Percentiles rank a stretch among this genome's conserved stretches.
These are phyloP conservation scores for Andrena camellia DNA, from an alignment of 2,888 invertebrate genomes.

Conservation along the genomic window DNA sequence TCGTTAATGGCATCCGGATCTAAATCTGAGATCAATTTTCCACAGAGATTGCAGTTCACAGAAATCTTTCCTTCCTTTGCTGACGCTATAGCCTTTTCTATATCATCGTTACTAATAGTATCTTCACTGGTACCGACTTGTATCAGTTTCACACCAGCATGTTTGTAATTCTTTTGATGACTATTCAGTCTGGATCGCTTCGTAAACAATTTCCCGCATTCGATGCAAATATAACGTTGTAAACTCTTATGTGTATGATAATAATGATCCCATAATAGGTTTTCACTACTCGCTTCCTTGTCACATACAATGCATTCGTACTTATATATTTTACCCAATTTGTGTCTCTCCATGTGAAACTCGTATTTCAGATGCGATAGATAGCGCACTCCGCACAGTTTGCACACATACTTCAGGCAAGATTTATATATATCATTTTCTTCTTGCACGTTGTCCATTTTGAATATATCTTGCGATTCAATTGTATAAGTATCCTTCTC, in stretches of 20 bases:
- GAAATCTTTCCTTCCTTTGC: slow-evolving; percentile 37
- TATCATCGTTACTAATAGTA: slow-evolving; percentile 26
- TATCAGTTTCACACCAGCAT: slow-evolving; percentile 56
- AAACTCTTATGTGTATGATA: slow-evolving; percentile 63
- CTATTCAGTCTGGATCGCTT: slow-evolving; percentile 57
- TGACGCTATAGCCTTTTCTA: slow-evolving; percentile 30
- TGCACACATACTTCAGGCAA: slow-evolving; percentile 60
- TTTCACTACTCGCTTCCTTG: slow-evolving; percentile 66
- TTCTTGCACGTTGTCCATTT: slow-evolving; percentile 23
- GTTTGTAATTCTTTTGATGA: slow-evolving; percentile 65
- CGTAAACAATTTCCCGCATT: slow-evolving; percentile 62
- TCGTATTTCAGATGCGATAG: slow-evolving; percentile 67
- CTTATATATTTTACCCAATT: slow-evolving; percentile 57
- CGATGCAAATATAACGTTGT: slow-evolving; percentile 56
- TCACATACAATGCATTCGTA: slow-evolving; percentile 67
- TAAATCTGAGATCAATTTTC: slow-evolving; percentile 60
- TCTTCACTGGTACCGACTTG: slow-evolving; percentile 39
- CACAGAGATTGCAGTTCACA: slow-evolving; percentile 67
- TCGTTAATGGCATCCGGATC: slow-evolving; percentile 69
- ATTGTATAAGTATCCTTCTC: slow-evolving; percentile 6
- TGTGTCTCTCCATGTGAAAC: slow-evolving; percentile 72
- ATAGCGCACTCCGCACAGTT: slow-evolving; percentile 67
- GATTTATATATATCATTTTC: slow-evolving; percentile 48
- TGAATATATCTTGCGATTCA: slow-evolving; percentile 19
- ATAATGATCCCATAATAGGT: slow-evolving; percentile 72